Percentiles rank a stretch among this genome's conserved stretches.
These are phyloP conservation scores for Oncorhynchus keta DNA, from an alignment of 2,113 vertebrate genomes.

Conservation along the genomic window DNA sequence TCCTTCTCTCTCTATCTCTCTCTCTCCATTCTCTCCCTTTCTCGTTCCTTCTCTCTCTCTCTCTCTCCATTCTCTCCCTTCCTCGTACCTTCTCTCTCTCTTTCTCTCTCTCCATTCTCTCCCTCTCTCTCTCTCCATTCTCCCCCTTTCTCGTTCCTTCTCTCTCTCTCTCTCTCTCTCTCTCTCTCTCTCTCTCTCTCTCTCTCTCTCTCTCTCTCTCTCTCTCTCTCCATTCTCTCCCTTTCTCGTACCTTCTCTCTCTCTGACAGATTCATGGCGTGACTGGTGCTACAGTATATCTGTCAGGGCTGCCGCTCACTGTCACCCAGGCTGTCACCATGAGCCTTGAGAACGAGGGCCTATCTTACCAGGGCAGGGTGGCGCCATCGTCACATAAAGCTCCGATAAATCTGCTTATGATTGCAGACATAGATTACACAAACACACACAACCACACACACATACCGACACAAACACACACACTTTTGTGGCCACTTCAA, in stretches of 20 bases:
- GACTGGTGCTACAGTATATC: conserved; percentile 3
- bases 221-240: background rate
- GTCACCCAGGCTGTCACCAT: conserved; percentile 10
- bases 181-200: background rate
- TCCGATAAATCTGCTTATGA: background rate
- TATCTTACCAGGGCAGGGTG: conserved; percentile 17
- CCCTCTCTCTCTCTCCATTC: background rate
- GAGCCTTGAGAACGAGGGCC: conserved; percentile 30
- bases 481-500: background rate
- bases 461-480: background rate
- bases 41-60: background rate
- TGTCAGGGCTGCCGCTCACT: conserved; percentile 56
- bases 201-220: background rate
- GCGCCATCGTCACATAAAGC: conserved; percentile 8
- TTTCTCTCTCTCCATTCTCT: too few species aligned
- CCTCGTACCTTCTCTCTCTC: too few species aligned
- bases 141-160: too few species aligned
- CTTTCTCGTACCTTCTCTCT: background rate
- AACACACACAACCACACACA: background rate
- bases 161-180: conserved; percentile 5
- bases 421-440: background rate
- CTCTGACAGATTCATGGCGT: conserved; percentile 30
- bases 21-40: background rate
- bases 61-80: background rate
- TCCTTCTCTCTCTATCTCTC: background rate